Evolutionary conservation across 2,797 vertebrate genomes (phyloP).

Genomic region (Microhierax caerulescens): DNA sequence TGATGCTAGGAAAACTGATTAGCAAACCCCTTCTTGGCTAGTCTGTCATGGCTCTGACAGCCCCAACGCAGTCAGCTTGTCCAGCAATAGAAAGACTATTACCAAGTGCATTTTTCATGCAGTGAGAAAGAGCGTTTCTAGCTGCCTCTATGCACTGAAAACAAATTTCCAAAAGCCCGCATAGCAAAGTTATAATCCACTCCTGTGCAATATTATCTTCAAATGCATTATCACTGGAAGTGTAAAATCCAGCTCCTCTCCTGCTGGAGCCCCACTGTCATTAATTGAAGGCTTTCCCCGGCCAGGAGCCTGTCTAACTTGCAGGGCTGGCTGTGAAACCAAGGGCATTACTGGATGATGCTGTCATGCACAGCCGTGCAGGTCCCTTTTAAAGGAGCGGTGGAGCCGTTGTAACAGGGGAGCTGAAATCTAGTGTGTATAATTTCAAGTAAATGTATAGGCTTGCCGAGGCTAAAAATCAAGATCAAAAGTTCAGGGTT

Average conservation of each 20-base stretch:
- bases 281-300: constrained; percentile 14
- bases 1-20: constrained; percentile 56
- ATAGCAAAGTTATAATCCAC: constrained; percentile 27
- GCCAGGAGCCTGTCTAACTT: neutral
- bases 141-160: constrained; percentile 8
- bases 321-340: constrained; percentile 22
- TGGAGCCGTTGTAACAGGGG: neutral
- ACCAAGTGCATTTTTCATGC: constrained; percentile 34
- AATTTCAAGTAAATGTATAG: constrained; percentile 23
- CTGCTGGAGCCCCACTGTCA: neutral
- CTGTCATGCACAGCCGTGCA: neutral
- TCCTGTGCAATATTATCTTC: neutral
- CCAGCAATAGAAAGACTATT: constrained; percentile 35
- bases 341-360: constrained; percentile 30
- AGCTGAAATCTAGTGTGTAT: neutral
- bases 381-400: neutral
- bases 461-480: constrained; percentile 14
- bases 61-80: neutral
- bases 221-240: neutral
- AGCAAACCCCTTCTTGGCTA: constrained; percentile 19
- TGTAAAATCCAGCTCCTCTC: neutral
- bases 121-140: neutral
- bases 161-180: neutral
- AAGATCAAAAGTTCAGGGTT: constrained; percentile 63
- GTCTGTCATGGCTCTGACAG: constrained; percentile 34